These are phyloP conservation scores for Corticium candelabrum DNA, from an alignment of 37 sponge, comb jelly and placozoan genomes.

Conservation along the genomic window DNA sequence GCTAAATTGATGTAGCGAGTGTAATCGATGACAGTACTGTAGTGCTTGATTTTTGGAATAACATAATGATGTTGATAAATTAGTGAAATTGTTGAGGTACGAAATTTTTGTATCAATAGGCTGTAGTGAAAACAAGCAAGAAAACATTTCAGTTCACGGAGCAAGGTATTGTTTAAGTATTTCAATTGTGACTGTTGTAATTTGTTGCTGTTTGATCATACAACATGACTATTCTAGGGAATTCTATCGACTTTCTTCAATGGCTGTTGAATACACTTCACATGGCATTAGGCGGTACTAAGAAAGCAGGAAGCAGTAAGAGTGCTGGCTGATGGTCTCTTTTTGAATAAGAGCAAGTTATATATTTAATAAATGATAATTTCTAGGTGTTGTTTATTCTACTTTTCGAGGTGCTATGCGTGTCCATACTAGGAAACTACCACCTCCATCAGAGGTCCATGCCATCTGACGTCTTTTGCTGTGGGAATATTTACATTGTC, in stretches of 20 bases:
- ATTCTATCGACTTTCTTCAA: conserved; percentile 86
- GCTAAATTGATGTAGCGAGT: too few species aligned
- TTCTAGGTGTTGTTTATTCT: conserved; percentile 40
- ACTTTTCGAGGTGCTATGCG: conserved; percentile 71
- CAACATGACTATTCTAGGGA: too few species aligned
- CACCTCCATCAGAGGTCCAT: conserved; percentile 36
- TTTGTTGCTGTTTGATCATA: too few species aligned
- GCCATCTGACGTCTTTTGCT: not conserved
- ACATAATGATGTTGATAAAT: too few species aligned
- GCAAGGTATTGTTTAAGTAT: conserved; percentile 52
- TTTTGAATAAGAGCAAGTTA: not conserved
- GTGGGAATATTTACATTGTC: not conserved
- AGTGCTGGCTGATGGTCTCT: not conserved
- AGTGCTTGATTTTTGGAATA: too few species aligned
- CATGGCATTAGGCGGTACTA: conserved; percentile 45
- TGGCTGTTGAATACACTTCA: conserved; percentile 93
- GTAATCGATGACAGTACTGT: too few species aligned
- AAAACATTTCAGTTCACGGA: conserved; percentile 93
- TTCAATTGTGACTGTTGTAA: too few species aligned
- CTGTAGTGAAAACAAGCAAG: conserved; percentile 74
- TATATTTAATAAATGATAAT: not conserved
- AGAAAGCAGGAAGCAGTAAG: conserved; percentile 31
- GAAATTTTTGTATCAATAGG: conserved; percentile 18
- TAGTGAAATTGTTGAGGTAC: not conserved
- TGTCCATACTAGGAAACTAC: conserved; percentile 56